phyloP scores from a whole-genome alignment of 2,113 vertebrate genomes.

The Montifringilla adamsi region DNA sequence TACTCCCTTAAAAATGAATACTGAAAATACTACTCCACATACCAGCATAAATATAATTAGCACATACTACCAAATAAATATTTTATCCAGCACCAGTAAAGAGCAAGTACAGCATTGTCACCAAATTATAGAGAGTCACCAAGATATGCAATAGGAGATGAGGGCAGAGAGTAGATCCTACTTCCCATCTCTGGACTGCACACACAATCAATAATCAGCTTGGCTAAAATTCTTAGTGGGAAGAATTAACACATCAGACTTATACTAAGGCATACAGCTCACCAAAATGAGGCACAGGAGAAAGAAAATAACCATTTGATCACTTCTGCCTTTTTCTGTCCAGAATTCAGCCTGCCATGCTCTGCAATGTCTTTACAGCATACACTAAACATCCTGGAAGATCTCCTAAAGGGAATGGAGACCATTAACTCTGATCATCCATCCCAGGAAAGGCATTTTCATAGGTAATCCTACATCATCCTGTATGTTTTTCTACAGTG shows the following conservation, averaged over 20 bases:
- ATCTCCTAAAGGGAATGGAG: neutral
- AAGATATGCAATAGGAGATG: neutral
- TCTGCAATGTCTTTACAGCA: neutral
- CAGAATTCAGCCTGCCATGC: neutral
- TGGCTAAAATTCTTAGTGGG: neutral
- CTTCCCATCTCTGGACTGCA: neutral
- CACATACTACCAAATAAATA: neutral
- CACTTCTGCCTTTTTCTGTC: neutral
- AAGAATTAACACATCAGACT: neutral
- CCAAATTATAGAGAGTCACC: neutral
- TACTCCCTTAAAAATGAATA: neutral
- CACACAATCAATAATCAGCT: neutral
- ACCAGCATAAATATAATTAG: neutral
- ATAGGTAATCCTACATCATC: neutral
- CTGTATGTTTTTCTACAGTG: neutral
- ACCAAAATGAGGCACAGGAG: neutral
- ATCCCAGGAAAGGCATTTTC: neutral
- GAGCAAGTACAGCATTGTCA: neutral
- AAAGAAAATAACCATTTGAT: neutral
- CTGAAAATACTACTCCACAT: neutral
- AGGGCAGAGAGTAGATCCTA: neutral
- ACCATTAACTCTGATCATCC: neutral
- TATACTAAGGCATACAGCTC: neutral
- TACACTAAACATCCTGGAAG: neutral
- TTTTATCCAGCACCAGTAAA: neutral